Conservation (phyloP, 2,888 invertebrate species). For the Agriopis aurantiaria region DNA sequence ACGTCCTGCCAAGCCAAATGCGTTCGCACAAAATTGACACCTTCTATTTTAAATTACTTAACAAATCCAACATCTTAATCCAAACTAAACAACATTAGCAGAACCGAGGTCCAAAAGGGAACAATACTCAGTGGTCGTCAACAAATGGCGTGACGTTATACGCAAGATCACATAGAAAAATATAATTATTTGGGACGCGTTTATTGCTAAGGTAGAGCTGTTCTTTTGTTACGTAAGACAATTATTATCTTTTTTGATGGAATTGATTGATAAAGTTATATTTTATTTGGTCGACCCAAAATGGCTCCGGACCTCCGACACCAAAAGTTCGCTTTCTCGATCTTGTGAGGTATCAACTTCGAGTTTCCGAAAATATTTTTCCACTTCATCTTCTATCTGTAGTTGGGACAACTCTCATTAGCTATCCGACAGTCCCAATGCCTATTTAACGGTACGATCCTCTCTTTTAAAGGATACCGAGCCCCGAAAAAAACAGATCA, state of each 20-base stretch:
- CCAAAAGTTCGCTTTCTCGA: too few species aligned
- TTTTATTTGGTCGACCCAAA: too few species aligned
- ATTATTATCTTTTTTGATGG: neutral
- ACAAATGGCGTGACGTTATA: conserved; percentile 45
- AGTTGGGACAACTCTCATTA: too few species aligned
- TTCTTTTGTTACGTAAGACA: conserved; percentile 1
- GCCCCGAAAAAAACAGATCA: too few species aligned
- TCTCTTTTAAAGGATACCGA: too few species aligned
- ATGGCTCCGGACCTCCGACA: too few species aligned
- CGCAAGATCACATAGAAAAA: conserved; percentile 75
- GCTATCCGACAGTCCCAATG: too few species aligned
- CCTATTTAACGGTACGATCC: too few species aligned
- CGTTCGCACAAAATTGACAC: conserved; percentile 37
- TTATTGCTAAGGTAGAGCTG: conserved; percentile 64
- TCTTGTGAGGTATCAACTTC: too few species aligned
- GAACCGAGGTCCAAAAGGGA: conserved; percentile 47
- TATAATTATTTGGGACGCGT: conserved; percentile 72
- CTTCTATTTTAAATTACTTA: conserved; percentile 33
- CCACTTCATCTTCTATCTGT: too few species aligned
- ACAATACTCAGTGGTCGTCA: conserved; percentile 49
- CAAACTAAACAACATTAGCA: conserved; percentile 47
- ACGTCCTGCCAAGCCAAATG: conserved; percentile 13
- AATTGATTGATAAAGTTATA: too few species aligned
- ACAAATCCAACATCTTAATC: conserved; percentile 36
- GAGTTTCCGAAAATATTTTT: too few species aligned